A percentile compares a stretch with the other conserved stretches of the same genome.
Conservation (phyloP, 1,140 invertebrate genomes). For the Lepidurus couesii region DNA sequence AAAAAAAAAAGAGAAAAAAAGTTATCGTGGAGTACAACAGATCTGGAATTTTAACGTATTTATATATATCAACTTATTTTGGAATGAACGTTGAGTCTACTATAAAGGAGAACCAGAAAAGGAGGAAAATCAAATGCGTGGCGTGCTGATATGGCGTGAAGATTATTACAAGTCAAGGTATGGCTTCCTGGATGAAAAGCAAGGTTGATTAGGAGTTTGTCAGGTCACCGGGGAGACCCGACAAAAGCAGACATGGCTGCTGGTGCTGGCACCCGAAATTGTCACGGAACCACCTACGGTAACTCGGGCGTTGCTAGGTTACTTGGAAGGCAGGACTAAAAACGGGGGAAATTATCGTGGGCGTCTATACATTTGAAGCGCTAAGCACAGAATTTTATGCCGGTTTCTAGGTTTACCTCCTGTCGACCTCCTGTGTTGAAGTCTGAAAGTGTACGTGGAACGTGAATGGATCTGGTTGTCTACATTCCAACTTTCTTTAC, state of each 20-base stretch:
- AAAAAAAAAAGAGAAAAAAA: not conserved
- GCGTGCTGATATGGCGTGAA: not conserved
- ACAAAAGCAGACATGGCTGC: constrained; percentile 17
- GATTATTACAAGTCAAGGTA: not conserved
- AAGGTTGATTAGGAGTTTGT: constrained; percentile 14
- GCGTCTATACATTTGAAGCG: not conserved
- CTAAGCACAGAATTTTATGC: not conserved
- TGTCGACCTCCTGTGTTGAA: too few species aligned
- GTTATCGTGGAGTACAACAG: not conserved
- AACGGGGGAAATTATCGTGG: not conserved
- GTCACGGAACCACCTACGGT: not conserved
- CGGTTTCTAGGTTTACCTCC: not conserved
- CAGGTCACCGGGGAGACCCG: constrained; percentile 1
- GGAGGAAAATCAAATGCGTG: not conserved
- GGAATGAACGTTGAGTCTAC: too few species aligned
- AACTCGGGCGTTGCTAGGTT: constrained; percentile 8
- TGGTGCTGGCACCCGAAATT: constrained; percentile 8
- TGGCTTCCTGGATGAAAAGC: not conserved
- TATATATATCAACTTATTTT: too few species aligned
- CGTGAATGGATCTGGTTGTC: not conserved
- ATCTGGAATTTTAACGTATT: not conserved
- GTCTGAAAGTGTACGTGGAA: not conserved
- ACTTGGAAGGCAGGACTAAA: not conserved
- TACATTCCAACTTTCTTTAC: not conserved
- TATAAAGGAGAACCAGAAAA: not conserved